These are phyloP conservation scores for Vombatus ursinus DNA, from an alignment of 2,113 vertebrate genomes.

Conservation along the genomic window DNA sequence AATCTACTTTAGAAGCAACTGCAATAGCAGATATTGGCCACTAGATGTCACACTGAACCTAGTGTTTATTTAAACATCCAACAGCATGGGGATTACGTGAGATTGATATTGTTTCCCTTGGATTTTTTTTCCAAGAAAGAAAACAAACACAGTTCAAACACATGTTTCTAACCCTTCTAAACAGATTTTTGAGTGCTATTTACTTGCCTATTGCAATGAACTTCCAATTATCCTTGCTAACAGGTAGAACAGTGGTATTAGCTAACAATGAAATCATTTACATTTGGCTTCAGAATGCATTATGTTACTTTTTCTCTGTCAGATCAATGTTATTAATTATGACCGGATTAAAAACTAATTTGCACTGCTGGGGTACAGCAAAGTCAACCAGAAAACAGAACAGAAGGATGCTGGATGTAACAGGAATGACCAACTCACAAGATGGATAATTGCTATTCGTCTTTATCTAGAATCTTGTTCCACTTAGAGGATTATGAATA, in stretches of 20 bases:
- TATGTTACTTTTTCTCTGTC: background rate
- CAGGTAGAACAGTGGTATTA: background rate
- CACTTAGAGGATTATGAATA: background rate
- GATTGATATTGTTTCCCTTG: background rate
- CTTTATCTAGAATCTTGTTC: background rate
- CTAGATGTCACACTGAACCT: background rate
- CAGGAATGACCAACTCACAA: background rate
- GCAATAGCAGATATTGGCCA: background rate
- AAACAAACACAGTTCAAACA: background rate
- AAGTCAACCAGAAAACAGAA: background rate
- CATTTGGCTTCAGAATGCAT: background rate
- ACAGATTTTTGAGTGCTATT: background rate
- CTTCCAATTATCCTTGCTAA: background rate
- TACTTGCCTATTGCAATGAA: background rate
- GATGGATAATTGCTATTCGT: background rate
- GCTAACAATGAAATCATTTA: background rate
- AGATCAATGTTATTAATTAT: background rate
- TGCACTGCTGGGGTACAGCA: background rate
- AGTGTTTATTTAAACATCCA: background rate
- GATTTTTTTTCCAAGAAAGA: background rate
- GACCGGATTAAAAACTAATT: background rate
- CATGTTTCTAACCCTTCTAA: background rate
- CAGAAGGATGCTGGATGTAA: background rate
- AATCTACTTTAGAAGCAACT: background rate
- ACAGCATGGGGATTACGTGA: background rate